Percentiles rank a stretch among this genome's conserved stretches.
Evolutionary conservation across 2,888 invertebrate genomes (phyloP).

Genomic region (Nomada fabriciana): DNA sequence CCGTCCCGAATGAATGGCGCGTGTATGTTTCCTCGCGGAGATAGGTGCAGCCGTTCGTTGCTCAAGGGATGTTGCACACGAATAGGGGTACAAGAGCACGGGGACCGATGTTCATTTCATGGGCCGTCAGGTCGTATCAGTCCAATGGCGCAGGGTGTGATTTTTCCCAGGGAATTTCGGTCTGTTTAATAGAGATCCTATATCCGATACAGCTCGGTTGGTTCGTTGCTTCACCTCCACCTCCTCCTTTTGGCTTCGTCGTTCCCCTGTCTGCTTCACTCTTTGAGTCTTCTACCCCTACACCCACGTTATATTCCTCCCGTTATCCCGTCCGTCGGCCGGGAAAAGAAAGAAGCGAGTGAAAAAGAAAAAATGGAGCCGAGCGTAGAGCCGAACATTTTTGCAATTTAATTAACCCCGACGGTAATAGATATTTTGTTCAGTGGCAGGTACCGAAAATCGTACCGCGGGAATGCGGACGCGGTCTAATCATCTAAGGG

Average conservation of each 20-base stretch:
- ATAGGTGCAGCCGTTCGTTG: constrained; percentile 50
- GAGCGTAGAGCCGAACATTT: too few relatives aligned
- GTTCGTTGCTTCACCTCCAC: constrained; percentile 49
- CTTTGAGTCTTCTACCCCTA: constrained; percentile 5
- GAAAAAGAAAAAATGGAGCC: constrained; percentile 50
- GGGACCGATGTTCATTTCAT: constrained; percentile 83
- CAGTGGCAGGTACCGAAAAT: not conserved
- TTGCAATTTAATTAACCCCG: constrained; percentile 69
- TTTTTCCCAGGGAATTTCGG: constrained; percentile 80
- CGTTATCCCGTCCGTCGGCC: not conserved
- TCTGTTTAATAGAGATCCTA: constrained; percentile 80
- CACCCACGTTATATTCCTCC: not conserved
- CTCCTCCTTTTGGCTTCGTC: constrained; percentile 44
- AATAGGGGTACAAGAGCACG: constrained; percentile 60
- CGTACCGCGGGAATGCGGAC: not conserved
- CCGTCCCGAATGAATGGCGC: constrained; percentile 53
- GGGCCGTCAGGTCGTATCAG: constrained; percentile 82
- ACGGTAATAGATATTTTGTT: constrained; percentile 78
- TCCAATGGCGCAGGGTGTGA: constrained; percentile 79
- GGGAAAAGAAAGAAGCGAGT: too few relatives aligned
- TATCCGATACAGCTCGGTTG: constrained; percentile 65
- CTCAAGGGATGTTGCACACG: constrained; percentile 49
- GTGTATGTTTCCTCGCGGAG: constrained; percentile 50
- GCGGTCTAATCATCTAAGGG: constrained; percentile 6
- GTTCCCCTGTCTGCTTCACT: constrained; percentile 12